Percentiles rank a stretch among this genome's conserved stretches.
Conservation (phyloP, 2,888 invertebrate species). For the Mythimna loreyi region DNA sequence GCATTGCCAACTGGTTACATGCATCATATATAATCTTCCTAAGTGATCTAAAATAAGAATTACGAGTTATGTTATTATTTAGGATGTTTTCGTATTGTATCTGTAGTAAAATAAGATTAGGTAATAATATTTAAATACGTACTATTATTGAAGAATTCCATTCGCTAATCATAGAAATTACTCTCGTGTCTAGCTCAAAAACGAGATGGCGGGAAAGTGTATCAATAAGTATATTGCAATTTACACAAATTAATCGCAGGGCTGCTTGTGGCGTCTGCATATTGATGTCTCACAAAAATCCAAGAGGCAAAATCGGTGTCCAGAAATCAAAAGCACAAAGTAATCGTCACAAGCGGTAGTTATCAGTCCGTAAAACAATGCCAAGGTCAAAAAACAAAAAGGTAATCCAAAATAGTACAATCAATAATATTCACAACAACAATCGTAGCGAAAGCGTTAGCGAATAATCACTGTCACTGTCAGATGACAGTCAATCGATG, state of each 20-base stretch:
- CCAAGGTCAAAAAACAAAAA: constrained; percentile 17
- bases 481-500: too few species aligned
- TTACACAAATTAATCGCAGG: constrained; percentile 3
- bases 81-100: too few species aligned
- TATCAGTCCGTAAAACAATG: constrained; percentile 18
- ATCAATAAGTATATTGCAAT: constrained; percentile 11
- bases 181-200: constrained; percentile 13
- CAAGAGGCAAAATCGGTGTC: constrained; percentile 16
- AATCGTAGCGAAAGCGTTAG: too few species aligned
- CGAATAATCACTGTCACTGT: too few species aligned
- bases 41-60: constrained; percentile 11
- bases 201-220: constrained; percentile 4
- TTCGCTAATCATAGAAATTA: constrained; percentile 14
- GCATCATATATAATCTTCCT: constrained; percentile 20
- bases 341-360: constrained; percentile 16
- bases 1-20: constrained; percentile 6
- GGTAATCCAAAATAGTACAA: background rate
- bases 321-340: constrained; percentile 17
- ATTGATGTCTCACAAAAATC: background rate
- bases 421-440: too few species aligned
- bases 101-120: background rate
- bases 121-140: constrained; percentile 7
- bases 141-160: constrained; percentile 8
- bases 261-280: constrained; percentile 14
- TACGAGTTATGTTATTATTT: background rate